Evolutionary conservation across 2,113 vertebrate genomes (phyloP), one percentile per base, ranked within the genome.

Genomic region (Cochlearius cochlearius): DNA sequence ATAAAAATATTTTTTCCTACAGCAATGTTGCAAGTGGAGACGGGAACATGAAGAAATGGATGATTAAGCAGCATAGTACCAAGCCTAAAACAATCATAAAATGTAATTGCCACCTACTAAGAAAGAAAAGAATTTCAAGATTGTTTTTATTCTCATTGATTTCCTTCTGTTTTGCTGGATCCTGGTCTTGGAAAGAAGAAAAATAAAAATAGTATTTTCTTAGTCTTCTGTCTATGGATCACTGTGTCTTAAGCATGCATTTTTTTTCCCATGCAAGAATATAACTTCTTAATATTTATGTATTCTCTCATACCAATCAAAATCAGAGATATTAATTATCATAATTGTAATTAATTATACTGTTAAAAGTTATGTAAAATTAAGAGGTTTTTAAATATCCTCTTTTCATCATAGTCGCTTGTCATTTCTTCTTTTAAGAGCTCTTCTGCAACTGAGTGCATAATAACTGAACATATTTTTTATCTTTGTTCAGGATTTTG

Each of bases 291-390:
- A 90, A 73, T 79, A 93, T 92, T 84, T 88, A 78, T 90, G 11
- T 91, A 34, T 95, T 90, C 38, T 74, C 25, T 69, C 43, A 91
- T 53, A 72, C 79, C 41, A 96, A 60, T 82, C 36, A 89, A 95
- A 95, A 73, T 15, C 14, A 80, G 53, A 36, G 4, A 17, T 64
- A 39, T 96, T 97, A 95, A 91, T 93, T 68, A 82, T 27, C 26
- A 67, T 78, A 85, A 76, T 90, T 90, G 72, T 76, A 9, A 74
- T 27, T 87, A 96, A 95, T 94, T 90, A 83, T 80, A 82, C 71
- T 94, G 86, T 88, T 94, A 34, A 27, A 74, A 78, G 39, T 73
- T 81, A 78, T 85, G 47, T 62, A 96, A 96, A 97, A 94, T 89
- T 73, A 88, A 52, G 53, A 74, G 11, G 4, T 39, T 94, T 79